A percentile compares a stretch with the other conserved stretches of the same genome.
Conservation (phyloP, 2,888 invertebrate genomes). For the Archips crataeganus region DNA sequence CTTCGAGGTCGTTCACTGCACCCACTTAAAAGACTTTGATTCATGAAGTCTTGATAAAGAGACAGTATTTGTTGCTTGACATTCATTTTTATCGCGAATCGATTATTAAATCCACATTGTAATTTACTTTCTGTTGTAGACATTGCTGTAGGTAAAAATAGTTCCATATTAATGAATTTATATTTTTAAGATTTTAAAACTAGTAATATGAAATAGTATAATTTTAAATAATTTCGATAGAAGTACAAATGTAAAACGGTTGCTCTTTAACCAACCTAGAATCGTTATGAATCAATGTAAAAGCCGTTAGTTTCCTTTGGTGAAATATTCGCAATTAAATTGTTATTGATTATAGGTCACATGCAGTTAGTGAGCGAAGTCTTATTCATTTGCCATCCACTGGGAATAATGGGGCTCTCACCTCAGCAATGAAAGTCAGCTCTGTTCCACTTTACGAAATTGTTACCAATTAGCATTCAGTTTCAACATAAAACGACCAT, state of each 20-base stretch:
- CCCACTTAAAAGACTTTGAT: constrained; percentile 58
- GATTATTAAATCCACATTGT: constrained; percentile 14
- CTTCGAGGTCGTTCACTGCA: constrained; percentile 69
- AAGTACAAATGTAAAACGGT: no score
- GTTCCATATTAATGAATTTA: no score
- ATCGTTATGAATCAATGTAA: neutral
- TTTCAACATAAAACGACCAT: no score
- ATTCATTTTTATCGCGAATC: constrained; percentile 28
- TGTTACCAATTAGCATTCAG: constrained; percentile 46
- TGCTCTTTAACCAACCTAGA: neutral
- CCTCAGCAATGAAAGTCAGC: constrained; percentile 56
- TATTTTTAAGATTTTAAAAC: no score
- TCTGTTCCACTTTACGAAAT: constrained; percentile 47
- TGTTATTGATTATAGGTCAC: constrained; percentile 59
- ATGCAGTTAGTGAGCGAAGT: constrained; percentile 57
- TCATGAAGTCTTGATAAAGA: constrained; percentile 46
- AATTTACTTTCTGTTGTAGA: neutral
- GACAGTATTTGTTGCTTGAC: constrained; percentile 34
- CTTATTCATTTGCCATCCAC: constrained; percentile 57
- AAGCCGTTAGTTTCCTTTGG: neutral
- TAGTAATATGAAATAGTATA: neutral
- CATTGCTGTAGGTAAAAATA: no score
- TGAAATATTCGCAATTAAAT: constrained; percentile 48
- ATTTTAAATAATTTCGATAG: neutral
- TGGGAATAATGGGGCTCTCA: constrained; percentile 50